These are phyloP conservation scores for Abramis brama DNA, from an alignment of 2,113 vertebrate species.

Conservation along the genomic window DNA sequence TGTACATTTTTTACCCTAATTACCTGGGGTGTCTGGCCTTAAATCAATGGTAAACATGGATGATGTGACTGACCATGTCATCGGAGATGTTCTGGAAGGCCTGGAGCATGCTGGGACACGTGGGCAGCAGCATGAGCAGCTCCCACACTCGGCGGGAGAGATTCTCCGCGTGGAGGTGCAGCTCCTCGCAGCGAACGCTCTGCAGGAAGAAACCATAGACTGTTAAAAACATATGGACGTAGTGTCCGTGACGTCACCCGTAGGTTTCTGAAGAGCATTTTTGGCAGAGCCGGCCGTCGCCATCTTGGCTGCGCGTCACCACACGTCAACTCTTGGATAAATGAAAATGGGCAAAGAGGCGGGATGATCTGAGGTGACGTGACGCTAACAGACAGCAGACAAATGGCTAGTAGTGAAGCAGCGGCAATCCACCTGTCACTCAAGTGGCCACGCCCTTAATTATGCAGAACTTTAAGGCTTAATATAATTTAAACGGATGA, in stretches of 20 bases:
- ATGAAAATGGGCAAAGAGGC: neutral
- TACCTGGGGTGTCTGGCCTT: no score
- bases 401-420: neutral
- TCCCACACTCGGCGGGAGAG: conserved; percentile 97
- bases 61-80: conserved; percentile 81
- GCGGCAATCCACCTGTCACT: neutral
- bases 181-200: conserved; percentile 92
- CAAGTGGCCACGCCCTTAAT: neutral
- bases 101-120: conserved; percentile 97
- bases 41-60: neutral
- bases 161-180: conserved; percentile 97
- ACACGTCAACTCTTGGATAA: no score
- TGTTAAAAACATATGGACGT: neutral
- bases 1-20: no score
- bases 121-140: conserved; percentile 96
- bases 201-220: conserved; percentile 55
- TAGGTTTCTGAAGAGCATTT: neutral
- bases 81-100: conserved; percentile 98
- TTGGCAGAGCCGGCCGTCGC: neutral
- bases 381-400: no score
- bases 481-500: no score
- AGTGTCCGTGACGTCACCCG: neutral
- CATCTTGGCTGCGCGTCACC: neutral
- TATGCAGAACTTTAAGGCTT: no score
- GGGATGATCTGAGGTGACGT: no score